A percentile compares a stretch with the other conserved stretches of the same genome.
These are phyloP conservation scores for Mugil cephalus DNA, from an alignment of 2,113 vertebrate genomes.

Conservation along the genomic window DNA sequence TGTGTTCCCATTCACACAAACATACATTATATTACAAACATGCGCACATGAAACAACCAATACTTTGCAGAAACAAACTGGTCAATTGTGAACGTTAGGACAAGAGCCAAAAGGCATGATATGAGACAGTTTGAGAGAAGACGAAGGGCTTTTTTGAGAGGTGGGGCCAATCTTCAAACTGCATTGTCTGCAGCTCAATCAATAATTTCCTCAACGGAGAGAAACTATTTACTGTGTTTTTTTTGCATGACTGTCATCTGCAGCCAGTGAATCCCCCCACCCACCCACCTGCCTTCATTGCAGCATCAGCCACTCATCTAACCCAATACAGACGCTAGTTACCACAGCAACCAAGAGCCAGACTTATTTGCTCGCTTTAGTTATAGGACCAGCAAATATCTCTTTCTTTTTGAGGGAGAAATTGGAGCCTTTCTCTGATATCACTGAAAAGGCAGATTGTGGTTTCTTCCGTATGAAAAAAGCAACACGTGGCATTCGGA, in stretches of 20 bases:
- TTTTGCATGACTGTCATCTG: constrained; percentile 64
- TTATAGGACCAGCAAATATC: constrained; percentile 55
- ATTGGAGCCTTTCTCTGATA: constrained; percentile 9
- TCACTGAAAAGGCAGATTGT: background rate
- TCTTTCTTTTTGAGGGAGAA: constrained; percentile 28
- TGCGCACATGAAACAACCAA: no score
- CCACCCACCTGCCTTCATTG: constrained; percentile 11
- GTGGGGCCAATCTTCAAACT: constrained; percentile 21
- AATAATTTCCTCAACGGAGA: constrained; percentile 49
- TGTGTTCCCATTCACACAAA: background rate
- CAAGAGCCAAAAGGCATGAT: background rate
- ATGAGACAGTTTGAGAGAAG: constrained; percentile 16
- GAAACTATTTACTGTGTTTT: constrained; percentile 46
- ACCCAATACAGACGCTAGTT: constrained; percentile 61
- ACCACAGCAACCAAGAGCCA: constrained; percentile 73
- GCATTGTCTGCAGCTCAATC: constrained; percentile 23
- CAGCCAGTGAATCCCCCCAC: constrained; percentile 35
- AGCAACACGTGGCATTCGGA: background rate
- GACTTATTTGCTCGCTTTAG: constrained; percentile 59
- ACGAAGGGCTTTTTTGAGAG: constrained; percentile 2
- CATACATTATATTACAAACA: no score
- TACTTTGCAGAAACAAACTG: no score
- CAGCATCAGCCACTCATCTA: constrained; percentile 44
- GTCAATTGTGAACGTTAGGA: no score
- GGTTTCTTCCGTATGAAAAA: background rate